phyloP scores from a whole-genome alignment of 2,113 vertebrate genomes.

The Onychorhynchus coronatus region DNA sequence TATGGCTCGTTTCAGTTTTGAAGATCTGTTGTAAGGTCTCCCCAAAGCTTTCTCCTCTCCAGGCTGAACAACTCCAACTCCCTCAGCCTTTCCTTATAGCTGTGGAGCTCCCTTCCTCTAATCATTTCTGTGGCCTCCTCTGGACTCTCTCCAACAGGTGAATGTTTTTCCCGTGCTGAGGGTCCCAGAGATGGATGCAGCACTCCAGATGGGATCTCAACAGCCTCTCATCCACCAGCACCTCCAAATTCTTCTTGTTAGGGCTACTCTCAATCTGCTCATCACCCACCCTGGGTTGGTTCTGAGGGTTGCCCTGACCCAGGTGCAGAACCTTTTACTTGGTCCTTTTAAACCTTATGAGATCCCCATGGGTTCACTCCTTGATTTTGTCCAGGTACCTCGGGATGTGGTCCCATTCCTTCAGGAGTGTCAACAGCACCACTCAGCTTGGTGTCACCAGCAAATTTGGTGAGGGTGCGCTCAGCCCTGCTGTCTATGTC shows the following conservation, averaged over 20 bases:
- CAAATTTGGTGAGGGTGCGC: accelerated
- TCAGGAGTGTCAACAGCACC: neutral
- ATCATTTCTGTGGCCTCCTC: neutral
- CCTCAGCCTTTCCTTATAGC: neutral
- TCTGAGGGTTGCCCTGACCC: accelerated
- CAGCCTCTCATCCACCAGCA: neutral
- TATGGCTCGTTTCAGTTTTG: no score
- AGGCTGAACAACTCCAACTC: accelerated
- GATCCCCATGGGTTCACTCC: neutral
- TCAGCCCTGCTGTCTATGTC: neutral
- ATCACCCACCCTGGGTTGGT: neutral
- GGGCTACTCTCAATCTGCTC: neutral
- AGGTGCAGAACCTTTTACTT: neutral
- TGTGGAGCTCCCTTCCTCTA: neutral
- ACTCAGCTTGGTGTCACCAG: neutral
- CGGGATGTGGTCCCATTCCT: accelerated
- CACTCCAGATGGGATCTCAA: neutral
- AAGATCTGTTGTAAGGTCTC: accelerated
- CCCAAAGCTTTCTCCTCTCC: neutral
- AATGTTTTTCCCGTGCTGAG: neutral
- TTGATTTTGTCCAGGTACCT: no score
- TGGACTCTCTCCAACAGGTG: accelerated
- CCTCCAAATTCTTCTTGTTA: neutral
- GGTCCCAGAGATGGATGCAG: neutral
- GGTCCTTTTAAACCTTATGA: neutral